Conservation (phyloP, 1,140 invertebrate genomes). For the Callitettix versicolor region DNA sequence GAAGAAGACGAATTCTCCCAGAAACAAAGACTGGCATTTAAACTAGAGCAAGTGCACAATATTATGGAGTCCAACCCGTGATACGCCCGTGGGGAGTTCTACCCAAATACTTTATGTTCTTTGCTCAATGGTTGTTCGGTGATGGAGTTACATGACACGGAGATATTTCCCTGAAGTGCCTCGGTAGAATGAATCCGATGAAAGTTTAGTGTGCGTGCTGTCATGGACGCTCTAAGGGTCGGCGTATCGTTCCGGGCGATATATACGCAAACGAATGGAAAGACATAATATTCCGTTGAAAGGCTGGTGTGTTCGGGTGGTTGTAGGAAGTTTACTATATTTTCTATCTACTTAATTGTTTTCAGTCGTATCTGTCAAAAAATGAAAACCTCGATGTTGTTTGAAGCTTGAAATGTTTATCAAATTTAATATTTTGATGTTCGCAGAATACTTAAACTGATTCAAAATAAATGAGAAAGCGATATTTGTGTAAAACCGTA, state of each 20-base stretch:
- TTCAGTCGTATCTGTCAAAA: slow-evolving; percentile 10
- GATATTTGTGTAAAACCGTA: too few relatives aligned
- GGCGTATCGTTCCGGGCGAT: background rate
- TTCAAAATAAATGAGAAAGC: too few relatives aligned
- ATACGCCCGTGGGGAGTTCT: slow-evolving; percentile 4
- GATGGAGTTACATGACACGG: slow-evolving; percentile 19
- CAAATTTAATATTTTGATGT: slow-evolving; percentile 16
- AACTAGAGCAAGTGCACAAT: slow-evolving; percentile 90
- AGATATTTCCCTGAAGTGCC: slow-evolving; percentile 25
- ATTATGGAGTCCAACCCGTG: slow-evolving; percentile 63
- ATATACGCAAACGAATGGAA: background rate
- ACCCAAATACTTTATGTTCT: slow-evolving; percentile 13
- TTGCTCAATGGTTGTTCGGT: slow-evolving; percentile 23
- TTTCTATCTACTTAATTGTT: slow-evolving; percentile 17
- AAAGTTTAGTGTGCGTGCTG: slow-evolving; percentile 18
- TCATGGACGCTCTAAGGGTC: background rate
- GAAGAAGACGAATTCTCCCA: slow-evolving; percentile 97
- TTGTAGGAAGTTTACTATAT: slow-evolving; percentile 15
- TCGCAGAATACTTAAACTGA: slow-evolving; percentile 1
- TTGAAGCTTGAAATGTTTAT: slow-evolving; percentile 18
- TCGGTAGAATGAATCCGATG: slow-evolving; percentile 23
- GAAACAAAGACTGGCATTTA: slow-evolving; percentile 87
- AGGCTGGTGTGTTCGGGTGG: slow-evolving; percentile 17
- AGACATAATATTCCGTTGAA: slow-evolving; percentile 2
- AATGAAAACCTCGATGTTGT: slow-evolving; percentile 14